A percentile compares a stretch with the other conserved stretches of the same genome.
phyloP scores from a whole-genome alignment of 2,888 invertebrate species.

The Eucriotettix oculatus region DNA sequence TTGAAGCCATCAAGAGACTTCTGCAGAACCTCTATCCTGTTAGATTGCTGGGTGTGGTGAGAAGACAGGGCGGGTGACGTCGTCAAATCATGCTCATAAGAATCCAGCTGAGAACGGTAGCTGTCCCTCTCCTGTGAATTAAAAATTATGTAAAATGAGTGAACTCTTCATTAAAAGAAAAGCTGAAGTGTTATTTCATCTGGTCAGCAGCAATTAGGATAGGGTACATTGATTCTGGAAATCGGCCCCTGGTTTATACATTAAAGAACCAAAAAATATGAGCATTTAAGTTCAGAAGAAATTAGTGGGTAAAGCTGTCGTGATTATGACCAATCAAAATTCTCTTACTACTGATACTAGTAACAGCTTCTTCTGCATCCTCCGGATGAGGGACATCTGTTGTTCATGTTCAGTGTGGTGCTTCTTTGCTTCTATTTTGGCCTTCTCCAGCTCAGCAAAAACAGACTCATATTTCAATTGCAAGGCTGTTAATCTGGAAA shows the following conservation, averaged over 20 bases:
- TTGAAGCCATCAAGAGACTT: slow-evolving; percentile 55
- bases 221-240: no score
- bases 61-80: slow-evolving; percentile 11
- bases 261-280: no score
- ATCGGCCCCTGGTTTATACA: no score
- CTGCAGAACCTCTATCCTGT: slow-evolving; percentile 37
- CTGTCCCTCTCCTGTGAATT: slow-evolving; percentile 50
- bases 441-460: slow-evolving; percentile 5
- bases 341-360: slow-evolving; percentile 32
- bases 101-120: slow-evolving; percentile 60
- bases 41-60: slow-evolving; percentile 8
- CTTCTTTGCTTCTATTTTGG: slow-evolving; percentile 12
- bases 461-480: background rate
- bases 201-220: no score
- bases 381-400: slow-evolving; percentile 48
- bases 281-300: no score
- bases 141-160: background rate
- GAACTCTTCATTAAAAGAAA: no score
- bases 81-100: slow-evolving; percentile 68
- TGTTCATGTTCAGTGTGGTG: slow-evolving; percentile 42
- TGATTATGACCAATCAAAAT: no score
- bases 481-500: slow-evolving; percentile 3
- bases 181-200: no score
- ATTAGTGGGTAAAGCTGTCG: no score
- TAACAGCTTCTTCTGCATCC: slow-evolving; percentile 54